Base-by-base conservation (phyloP, 2,113 vertebrate genomes). In the Bettongia penicillata region DNA sequence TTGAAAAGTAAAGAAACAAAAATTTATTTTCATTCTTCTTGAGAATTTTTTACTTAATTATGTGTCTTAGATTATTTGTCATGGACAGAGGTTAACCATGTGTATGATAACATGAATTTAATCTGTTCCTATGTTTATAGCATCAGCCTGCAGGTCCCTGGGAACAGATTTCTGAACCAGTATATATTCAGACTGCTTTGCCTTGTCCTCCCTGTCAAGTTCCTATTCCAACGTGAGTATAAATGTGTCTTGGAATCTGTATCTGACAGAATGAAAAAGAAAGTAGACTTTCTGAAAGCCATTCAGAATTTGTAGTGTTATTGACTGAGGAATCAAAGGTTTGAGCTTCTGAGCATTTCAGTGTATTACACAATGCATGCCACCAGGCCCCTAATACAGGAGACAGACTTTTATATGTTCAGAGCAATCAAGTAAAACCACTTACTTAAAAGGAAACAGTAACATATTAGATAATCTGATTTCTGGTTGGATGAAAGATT, bases 141-240 rank as follows among this genome's bases (percentile, higher is more conserved):
- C 99, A 98, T 92, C 99, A 99, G 97, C 98, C 99, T 50, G 98
- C 99, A 1, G 99, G 99, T 8, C 99, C 99, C 2, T 99, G 99
- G 99, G 99, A 99, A 16, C 99, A 99, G 96, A 98, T 98, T 1
- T 95, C 98, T 8, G 99, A 99, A 89, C 99, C 99, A 2, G 98
- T 98, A 1, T 99, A 99, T 97, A 98, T 99, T 96, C 99, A 98
- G 93, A 99, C 99, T 93, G 99, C 99, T 25, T 97, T 99, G 89
- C 99, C 99, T 0, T 99, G 99, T 96, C 99, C 99, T 3, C 99
- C 99, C 0, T 99, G 99, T 98, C 97, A 99, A 90, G 99, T 99
- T n/a, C 99, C 99, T 51, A 95, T 99, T 95, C 99, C 98, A 49
- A 99, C 97, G 99, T 99, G 98, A 97, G 99, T 99, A 97, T 95